phyloP scores from a whole-genome alignment of 53 echinoderm and acorn worm genomes.

The Paracentrotus lividus region DNA sequence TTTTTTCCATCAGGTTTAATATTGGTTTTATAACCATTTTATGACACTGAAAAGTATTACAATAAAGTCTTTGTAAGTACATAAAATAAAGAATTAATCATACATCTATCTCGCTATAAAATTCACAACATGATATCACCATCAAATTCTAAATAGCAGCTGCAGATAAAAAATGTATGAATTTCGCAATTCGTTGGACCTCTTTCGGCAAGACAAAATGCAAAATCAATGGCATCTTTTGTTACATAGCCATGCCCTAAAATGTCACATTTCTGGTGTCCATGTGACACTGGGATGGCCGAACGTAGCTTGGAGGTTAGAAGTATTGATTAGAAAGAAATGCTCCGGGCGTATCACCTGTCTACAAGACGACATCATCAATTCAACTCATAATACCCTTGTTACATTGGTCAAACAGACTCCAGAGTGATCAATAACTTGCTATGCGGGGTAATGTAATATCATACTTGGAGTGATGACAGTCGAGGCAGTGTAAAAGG shows the following conservation, averaged over 20 bases:
- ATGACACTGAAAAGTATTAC: too few species aligned
- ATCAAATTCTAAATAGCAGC: not conserved
- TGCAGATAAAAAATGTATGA: constrained; percentile 4
- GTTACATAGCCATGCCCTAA: constrained; percentile 48
- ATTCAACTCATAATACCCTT: too few species aligned
- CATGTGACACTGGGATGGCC: constrained; percentile 50
- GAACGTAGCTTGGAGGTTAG: constrained; percentile 33
- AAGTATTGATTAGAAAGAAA: constrained; percentile 22
- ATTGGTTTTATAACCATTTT: too few species aligned
- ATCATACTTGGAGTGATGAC: too few species aligned
- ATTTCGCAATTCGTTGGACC: not conserved
- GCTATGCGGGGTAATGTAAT: too few species aligned
- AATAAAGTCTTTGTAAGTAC: too few species aligned
- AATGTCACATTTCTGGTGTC: constrained; percentile 1
- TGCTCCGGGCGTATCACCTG: constrained; percentile 51
- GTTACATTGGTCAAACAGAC: too few species aligned
- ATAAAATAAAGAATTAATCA: too few species aligned
- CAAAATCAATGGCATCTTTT: constrained; percentile 17
- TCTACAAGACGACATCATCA: not conserved
- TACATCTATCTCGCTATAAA: not conserved
- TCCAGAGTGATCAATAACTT: too few species aligned
- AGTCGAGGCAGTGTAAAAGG: too few species aligned
- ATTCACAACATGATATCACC: not conserved
- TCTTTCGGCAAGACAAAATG: not conserved
- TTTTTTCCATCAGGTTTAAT: too few species aligned